Evolutionary conservation across 2,797 vertebrate species (phyloP).

Genomic region (Aselliscus stoliczkanus): DNA sequence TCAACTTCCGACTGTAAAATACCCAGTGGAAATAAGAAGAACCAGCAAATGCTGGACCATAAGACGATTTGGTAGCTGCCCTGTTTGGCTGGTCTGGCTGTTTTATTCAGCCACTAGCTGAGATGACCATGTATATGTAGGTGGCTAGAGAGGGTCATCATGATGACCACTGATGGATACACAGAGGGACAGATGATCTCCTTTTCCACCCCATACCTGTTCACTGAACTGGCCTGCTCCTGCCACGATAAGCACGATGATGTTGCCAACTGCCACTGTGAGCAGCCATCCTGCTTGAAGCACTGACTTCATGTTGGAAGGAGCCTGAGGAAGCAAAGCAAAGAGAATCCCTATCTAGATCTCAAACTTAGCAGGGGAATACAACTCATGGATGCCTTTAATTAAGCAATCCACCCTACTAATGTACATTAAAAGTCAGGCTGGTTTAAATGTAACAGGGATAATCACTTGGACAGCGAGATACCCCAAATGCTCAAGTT

Average conservation of each 20-base stretch:
- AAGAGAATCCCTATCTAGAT: not conserved
- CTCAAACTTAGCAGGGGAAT: not conserved
- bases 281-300: constrained; percentile 96
- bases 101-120: too few relatives aligned
- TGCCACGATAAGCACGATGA: constrained; percentile 95
- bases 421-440: not conserved
- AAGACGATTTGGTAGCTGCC: not conserved
- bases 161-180: fast-evolving
- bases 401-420: not conserved
- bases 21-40: not conserved
- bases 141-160: not conserved
- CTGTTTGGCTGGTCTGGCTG: not conserved
- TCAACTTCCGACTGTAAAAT: fast-evolving
- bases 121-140: not conserved
- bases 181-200: fast-evolving
- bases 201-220: constrained; percentile 81
- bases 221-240: constrained; percentile 84
- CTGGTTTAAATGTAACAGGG: not conserved
- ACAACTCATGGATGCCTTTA: fast-evolving
- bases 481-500: too few relatives aligned
- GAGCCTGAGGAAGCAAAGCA: constrained; percentile 84
- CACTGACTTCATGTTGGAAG: constrained; percentile 97
- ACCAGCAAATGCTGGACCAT: not conserved
- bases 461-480: not conserved
- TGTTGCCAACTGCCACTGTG: constrained; percentile 92